A percentile compares a stretch with the other conserved stretches of the same genome.
phyloP scores from a whole-genome alignment of 2,113 vertebrate genomes.

The Noturus placidus region DNA sequence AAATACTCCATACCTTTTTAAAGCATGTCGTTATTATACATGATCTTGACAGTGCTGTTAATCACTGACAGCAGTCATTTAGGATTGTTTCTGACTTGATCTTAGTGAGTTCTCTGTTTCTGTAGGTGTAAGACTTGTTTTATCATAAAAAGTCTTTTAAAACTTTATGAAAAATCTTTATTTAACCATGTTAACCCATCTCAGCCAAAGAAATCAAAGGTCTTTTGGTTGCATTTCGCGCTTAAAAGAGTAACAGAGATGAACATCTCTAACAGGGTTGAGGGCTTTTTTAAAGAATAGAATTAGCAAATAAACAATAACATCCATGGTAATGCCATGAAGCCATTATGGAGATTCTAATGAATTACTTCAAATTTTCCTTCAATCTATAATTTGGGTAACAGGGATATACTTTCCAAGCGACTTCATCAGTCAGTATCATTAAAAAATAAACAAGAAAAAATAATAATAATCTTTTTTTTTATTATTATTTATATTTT shows the following conservation, averaged over 20 bases:
- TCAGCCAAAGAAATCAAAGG: neutral
- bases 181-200: neutral
- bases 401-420: neutral
- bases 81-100: neutral
- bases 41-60: neutral
- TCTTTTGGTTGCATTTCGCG: neutral
- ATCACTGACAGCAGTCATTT: neutral
- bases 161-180: neutral
- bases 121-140: neutral
- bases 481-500: too few species aligned
- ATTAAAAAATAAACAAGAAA: neutral
- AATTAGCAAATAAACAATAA: neutral
- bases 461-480: too few species aligned
- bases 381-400: neutral
- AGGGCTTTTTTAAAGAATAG: too few species aligned
- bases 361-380: neutral
- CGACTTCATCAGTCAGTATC: neutral
- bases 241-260: neutral
- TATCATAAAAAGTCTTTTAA: neutral
- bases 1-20: neutral
- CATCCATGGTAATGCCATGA: neutral
- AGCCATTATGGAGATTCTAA: neutral
- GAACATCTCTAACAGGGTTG: neutral
- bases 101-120: neutral
- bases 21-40: neutral